These are phyloP conservation scores for Eolophus roseicapilla DNA, from an alignment of 2,113 vertebrate species.

Conservation along the genomic window DNA sequence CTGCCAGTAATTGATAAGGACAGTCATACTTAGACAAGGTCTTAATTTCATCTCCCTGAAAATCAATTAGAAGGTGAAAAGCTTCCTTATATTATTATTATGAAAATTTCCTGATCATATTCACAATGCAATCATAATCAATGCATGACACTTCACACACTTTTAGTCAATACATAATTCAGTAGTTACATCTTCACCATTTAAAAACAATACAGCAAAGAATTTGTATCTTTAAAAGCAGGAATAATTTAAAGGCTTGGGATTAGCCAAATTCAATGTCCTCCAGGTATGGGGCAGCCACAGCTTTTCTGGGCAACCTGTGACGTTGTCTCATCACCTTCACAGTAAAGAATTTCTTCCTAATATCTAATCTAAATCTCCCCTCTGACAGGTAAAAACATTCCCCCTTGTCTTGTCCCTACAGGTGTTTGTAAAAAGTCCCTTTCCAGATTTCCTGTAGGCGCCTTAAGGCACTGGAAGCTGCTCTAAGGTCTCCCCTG, in stretches of 20 bases:
- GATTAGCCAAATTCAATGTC: background rate
- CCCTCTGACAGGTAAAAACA: background rate
- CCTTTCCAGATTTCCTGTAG: background rate
- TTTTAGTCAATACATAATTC: constrained; percentile 54
- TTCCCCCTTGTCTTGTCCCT: background rate
- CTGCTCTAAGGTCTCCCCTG: background rate
- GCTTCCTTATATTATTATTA: constrained; percentile 62
- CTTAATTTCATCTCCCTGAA: constrained; percentile 64
- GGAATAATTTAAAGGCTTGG: background rate
- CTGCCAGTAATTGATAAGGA: constrained; percentile 67
- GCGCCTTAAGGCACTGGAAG: background rate
- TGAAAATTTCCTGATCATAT: constrained; percentile 64
- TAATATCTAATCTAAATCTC: background rate
- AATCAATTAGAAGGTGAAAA: constrained; percentile 72
- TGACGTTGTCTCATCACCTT: background rate
- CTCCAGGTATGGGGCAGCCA: background rate
- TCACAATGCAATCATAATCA: constrained; percentile 64
- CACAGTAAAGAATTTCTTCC: background rate
- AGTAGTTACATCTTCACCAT: background rate
- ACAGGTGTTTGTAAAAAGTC: background rate
- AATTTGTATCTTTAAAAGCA: background rate
- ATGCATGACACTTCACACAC: constrained; percentile 17
- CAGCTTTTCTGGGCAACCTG: background rate
- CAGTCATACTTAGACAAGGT: constrained; percentile 55
- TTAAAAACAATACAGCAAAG: constrained; percentile 1